Percentiles rank a stretch among this genome's conserved stretches.
Evolutionary conservation across 2,888 invertebrate genomes (phyloP).

Genomic region (Rosalia funebris): DNA sequence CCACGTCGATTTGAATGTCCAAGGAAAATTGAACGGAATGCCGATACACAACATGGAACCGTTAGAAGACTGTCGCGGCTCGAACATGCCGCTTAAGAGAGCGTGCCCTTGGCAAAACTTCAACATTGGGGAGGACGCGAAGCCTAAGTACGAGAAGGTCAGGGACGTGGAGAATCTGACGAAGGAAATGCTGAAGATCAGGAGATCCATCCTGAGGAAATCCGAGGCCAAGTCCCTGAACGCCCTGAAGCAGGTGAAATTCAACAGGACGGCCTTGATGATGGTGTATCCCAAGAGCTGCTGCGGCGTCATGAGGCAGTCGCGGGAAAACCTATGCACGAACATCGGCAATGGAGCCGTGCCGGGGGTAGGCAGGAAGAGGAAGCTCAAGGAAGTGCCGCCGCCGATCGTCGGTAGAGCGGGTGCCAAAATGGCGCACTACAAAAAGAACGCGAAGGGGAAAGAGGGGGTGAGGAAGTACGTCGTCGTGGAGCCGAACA

Average conservation of each 20-base stretch:
- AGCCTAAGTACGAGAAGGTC: slow-evolving; percentile 11
- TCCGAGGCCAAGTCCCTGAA: not conserved
- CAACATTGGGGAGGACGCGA: slow-evolving; percentile 28
- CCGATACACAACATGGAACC: slow-evolving; percentile 5
- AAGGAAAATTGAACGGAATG: slow-evolving; percentile 29
- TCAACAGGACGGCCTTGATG: slow-evolving; percentile 30
- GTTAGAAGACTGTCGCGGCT: not conserved
- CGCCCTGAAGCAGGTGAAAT: slow-evolving; percentile 19
- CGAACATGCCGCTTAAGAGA: slow-evolving; percentile 24
- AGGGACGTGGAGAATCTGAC: slow-evolving; percentile 25
- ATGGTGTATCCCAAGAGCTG: slow-evolving; percentile 24
- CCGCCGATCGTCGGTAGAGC: not conserved
- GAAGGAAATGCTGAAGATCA: slow-evolving; percentile 16
- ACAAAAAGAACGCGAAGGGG: not conserved
- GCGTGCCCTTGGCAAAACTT: slow-evolving; percentile 46
- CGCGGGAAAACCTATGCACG: slow-evolving; percentile 21
- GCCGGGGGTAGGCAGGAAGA: not conserved
- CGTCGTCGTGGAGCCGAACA: not conserved
- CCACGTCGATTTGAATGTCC: slow-evolving; percentile 28
- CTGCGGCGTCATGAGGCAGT: slow-evolving; percentile 23
- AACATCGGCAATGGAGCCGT: slow-evolving; percentile 2
- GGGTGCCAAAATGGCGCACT: no score
- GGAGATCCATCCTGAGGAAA: slow-evolving; percentile 29
- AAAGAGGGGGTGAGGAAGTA: slow-evolving; percentile 2
- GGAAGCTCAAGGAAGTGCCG: slow-evolving; percentile 3